Percentiles rank a stretch among this genome's conserved stretches.
Evolutionary conservation across 2,888 invertebrate species (phyloP).

Genomic region (Hirtodrosophila trivittata): DNA sequence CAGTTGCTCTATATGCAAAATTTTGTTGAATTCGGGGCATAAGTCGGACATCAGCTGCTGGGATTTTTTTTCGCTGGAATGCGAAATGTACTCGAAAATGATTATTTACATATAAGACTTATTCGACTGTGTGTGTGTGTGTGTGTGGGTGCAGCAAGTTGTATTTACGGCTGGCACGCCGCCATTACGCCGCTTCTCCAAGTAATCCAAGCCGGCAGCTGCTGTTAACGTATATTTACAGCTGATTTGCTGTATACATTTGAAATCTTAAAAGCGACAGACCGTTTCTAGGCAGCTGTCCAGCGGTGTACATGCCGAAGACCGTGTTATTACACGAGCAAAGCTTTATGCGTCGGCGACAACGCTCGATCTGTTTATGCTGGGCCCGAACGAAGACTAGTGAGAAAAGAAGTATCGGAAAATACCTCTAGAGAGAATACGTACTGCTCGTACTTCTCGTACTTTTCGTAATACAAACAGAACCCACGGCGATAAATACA

Average conservation of each 20-base stretch:
- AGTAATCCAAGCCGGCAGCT: constrained; percentile 30
- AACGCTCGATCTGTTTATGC: constrained; percentile 20
- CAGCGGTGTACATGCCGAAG: constrained; percentile 18
- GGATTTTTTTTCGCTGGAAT: constrained; percentile 27
- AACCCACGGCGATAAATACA: constrained; percentile 34
- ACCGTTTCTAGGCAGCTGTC: constrained; percentile 33
- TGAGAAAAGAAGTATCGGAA: background rate
- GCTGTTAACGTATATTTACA: constrained; percentile 21
- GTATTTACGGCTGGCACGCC: constrained; percentile 11
- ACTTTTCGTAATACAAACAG: background rate
- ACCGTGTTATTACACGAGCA: background rate
- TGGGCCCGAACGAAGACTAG: background rate
- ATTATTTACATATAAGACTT: background rate
- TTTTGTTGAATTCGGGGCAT: constrained; percentile 4
- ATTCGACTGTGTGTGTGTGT: constrained; percentile 1
- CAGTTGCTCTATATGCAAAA: constrained; percentile 8
- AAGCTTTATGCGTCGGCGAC: constrained; percentile 9
- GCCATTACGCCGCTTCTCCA: constrained; percentile 2
- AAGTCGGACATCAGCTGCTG: constrained; percentile 24
- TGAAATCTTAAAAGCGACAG: too few relatives aligned
- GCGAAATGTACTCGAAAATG: constrained; percentile 7
- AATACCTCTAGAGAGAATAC: background rate
- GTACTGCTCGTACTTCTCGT: too few relatives aligned
- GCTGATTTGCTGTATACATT: constrained; percentile 17
- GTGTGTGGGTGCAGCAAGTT: background rate